Conservation (phyloP, 2,797 vertebrate species). For the Coregonus sp. region DNA sequence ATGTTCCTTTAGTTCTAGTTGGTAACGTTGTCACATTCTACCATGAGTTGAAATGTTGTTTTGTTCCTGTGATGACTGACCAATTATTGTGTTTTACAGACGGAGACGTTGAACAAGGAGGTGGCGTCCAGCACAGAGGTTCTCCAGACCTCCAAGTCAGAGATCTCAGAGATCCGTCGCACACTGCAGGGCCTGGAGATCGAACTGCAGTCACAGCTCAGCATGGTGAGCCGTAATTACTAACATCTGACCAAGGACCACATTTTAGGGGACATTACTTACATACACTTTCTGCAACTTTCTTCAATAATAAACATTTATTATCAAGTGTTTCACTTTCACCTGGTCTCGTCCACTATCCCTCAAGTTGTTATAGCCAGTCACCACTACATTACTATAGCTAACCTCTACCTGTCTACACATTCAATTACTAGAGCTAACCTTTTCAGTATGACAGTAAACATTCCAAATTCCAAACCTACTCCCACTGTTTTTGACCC, state of each 20-base stretch:
- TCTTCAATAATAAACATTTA: neutral
- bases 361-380: neutral
- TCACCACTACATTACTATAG: neutral
- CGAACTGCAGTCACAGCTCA: neutral
- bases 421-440: neutral
- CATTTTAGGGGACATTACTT: neutral
- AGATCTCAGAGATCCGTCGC: constrained; percentile 26
- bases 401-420: neutral
- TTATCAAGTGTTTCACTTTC: too few species aligned
- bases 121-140: constrained; percentile 21
- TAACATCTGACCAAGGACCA: neutral
- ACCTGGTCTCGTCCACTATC: too few species aligned
- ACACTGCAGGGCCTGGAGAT: constrained; percentile 55
- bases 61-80: neutral
- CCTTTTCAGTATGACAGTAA: neutral
- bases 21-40: neutral
- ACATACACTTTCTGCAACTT: neutral
- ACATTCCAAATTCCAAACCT: neutral
- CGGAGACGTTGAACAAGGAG: constrained; percentile 38
- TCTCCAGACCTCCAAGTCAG: constrained; percentile 25
- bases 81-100: constrained; percentile 12
- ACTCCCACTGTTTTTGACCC: neutral
- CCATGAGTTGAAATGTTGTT: neutral
- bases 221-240: neutral
- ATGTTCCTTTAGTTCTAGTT: neutral